These are phyloP conservation scores for Aurelia aurita complex sp. Pacific DNA, from an alignment of 30 jellyfish, hydroid and myxozoan species.

Conservation along the genomic window DNA sequence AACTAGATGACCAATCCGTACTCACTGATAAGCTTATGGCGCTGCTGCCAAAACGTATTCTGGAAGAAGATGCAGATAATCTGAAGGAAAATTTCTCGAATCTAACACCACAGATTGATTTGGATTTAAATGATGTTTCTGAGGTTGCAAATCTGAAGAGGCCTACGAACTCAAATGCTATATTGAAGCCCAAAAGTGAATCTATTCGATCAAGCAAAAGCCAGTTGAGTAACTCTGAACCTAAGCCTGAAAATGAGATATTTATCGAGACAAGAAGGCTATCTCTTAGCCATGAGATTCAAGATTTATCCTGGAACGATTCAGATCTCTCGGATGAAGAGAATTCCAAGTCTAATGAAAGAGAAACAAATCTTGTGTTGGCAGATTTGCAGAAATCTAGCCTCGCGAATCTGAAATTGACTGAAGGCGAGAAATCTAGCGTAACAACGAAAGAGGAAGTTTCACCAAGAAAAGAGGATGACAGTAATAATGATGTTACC, in stretches of 20 bases:
- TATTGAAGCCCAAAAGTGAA: no score
- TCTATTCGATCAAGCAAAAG: no score
- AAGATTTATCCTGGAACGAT: constrained; percentile 46
- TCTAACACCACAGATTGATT: background rate
- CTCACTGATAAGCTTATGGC: background rate
- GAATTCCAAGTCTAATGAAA: background rate
- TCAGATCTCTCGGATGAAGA: constrained; percentile 45
- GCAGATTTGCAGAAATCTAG: constrained; percentile 16
- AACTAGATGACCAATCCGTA: background rate
- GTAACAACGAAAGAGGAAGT: no score
- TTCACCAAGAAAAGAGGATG: background rate
- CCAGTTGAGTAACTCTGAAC: no score
- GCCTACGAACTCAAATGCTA: no score
- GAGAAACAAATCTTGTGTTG: background rate
- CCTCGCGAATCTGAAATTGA: background rate
- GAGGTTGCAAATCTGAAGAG: no score
- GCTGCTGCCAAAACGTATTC: background rate
- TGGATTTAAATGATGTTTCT: background rate
- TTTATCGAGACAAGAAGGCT: no score
- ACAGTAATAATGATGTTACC: background rate
- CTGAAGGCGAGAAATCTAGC: background rate
- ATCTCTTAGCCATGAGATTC: background rate
- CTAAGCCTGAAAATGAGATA: no score
- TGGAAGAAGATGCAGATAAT: background rate
- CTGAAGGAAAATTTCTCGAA: background rate